Conservation (phyloP, 2,113 vertebrate genomes). For the Periophthalmus modestus region DNA sequence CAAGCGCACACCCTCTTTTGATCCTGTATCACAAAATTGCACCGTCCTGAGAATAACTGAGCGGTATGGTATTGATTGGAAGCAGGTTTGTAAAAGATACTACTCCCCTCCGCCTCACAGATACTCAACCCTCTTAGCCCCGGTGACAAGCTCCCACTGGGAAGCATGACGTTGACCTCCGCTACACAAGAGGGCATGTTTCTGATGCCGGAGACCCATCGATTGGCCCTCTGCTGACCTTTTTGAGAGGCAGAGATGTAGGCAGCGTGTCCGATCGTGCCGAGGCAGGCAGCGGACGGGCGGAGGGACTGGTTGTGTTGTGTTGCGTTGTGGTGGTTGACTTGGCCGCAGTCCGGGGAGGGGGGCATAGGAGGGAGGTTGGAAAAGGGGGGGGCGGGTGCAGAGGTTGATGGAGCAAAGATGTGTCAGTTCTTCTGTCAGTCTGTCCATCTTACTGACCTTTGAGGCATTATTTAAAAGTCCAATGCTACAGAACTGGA, state of each 20-base stretch:
- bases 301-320: conserved; percentile 25
- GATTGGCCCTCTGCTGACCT: conserved; percentile 83
- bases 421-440: conserved; percentile 32
- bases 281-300: conserved; percentile 10
- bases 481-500: neutral
- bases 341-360: conserved; percentile 5
- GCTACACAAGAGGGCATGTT: conserved; percentile 82
- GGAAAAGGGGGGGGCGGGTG: neutral
- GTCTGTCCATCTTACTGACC: conserved; percentile 14
- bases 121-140: conserved; percentile 30
- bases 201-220: conserved; percentile 73
- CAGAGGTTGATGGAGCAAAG: conserved; percentile 31
- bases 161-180: conserved; percentile 38
- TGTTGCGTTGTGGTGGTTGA: conserved; percentile 34
- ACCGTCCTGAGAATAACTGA: conserved; percentile 80
- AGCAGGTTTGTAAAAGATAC: conserved; percentile 79
- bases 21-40: conserved; percentile 70
- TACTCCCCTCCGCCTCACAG: conserved; percentile 70
- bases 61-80: conserved; percentile 84
- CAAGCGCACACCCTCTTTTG: conserved; percentile 67
- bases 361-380: neutral
- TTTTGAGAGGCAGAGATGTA: conserved; percentile 71
- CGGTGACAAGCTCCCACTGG: conserved; percentile 45
- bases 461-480: conserved; percentile 11
- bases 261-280: conserved; percentile 50